phyloP scores from a whole-genome alignment of 37 sponge, comb jelly and placozoan genomes.

The Agelas oroides region DNA sequence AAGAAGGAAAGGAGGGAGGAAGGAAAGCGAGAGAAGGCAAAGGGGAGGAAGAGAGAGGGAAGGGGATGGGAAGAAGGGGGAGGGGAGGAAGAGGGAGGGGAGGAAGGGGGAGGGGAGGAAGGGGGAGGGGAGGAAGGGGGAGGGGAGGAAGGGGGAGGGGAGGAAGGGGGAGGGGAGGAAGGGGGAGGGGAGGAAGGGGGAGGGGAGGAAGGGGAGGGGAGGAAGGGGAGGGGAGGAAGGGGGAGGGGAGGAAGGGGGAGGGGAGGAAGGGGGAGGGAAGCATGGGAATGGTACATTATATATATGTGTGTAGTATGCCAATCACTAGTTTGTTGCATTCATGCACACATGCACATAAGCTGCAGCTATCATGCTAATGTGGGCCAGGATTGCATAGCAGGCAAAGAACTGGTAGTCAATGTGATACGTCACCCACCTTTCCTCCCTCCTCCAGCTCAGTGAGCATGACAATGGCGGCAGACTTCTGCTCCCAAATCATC shows the following conservation, averaged over 20 bases:
- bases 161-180: background rate
- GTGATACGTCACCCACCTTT: constrained; percentile 33
- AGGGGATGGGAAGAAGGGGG: background rate
- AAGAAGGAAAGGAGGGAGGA: background rate
- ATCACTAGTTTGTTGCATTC: too few relatives aligned
- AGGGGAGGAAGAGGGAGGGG: background rate
- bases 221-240: background rate
- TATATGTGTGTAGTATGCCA: too few relatives aligned
- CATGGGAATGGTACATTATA: background rate
- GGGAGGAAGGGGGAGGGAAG: background rate
- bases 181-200: background rate
- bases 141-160: background rate
- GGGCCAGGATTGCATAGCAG: too few relatives aligned
- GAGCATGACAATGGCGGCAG: constrained; percentile 72
- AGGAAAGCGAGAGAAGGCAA: too few relatives aligned
- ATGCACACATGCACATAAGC: too few relatives aligned
- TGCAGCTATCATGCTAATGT: too few relatives aligned
- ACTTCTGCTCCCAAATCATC: constrained; percentile 80
- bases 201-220: background rate
- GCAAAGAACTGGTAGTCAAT: background rate
- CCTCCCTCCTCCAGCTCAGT: constrained; percentile 70
- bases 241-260: background rate
- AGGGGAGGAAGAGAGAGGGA: background rate
- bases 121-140: background rate
- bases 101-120: background rate